Percentiles rank a stretch among this genome's conserved stretches.
Evolutionary conservation across 37 sponge, comb jelly and placozoan genomes (phyloP).

Genomic region (Oscarella lobularis): DNA sequence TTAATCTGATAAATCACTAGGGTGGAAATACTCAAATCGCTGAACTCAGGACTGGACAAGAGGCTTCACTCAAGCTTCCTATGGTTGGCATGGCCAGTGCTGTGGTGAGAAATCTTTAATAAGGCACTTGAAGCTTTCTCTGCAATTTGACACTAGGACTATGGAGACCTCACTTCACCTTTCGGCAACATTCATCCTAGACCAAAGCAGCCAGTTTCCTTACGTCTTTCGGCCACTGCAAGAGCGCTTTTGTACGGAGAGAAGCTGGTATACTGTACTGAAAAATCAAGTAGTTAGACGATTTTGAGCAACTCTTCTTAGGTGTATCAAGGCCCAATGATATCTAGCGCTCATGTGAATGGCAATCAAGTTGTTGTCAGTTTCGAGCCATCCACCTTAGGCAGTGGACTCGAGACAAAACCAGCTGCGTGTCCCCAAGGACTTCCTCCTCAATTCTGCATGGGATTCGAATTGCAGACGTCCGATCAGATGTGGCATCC

Average conservation of each 20-base stretch:
- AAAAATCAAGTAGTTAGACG: no score
- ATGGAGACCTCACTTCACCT: conserved; percentile 55
- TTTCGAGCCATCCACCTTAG: background rate
- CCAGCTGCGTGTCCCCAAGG: background rate
- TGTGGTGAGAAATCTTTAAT: conserved; percentile 12
- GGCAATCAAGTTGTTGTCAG: background rate
- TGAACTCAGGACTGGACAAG: conserved; percentile 39
- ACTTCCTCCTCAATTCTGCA: background rate
- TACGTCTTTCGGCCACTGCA: conserved; percentile 22
- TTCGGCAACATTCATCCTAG: conserved; percentile 48
- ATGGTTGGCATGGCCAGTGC: conserved; percentile 70
- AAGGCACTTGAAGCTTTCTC: background rate
- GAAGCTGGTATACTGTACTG: background rate
- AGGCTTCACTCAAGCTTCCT: conserved; percentile 32
- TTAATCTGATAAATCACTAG: no score
- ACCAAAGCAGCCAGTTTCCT: conserved; percentile 38
- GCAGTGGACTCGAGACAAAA: background rate
- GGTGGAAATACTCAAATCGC: conserved; percentile 6
- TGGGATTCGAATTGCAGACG: background rate
- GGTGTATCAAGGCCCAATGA: background rate
- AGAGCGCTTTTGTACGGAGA: conserved; percentile 24
- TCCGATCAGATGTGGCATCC: background rate
- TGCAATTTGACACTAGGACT: conserved; percentile 14
- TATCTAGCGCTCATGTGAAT: background rate
- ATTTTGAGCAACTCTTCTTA: no score